These are phyloP conservation scores for Protomyctophum bolini DNA, from an alignment of 2,113 vertebrate genomes.

Conservation along the genomic window DNA sequence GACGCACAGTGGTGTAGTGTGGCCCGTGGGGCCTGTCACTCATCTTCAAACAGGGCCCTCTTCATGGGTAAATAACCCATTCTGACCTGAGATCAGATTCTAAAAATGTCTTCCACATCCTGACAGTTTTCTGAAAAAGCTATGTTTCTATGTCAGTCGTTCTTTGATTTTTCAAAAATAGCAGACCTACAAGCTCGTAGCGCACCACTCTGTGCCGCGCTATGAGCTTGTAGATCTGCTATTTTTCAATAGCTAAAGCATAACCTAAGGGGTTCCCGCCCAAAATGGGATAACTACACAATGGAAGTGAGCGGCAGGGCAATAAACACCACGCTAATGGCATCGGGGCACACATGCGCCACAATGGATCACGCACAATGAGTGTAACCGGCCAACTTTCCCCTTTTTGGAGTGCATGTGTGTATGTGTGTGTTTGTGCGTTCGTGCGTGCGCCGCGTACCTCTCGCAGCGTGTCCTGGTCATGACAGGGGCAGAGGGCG, in stretches of 20 bases:
- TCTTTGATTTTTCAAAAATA: no score
- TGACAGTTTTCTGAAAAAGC: no score
- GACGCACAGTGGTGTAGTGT: slow-evolving; percentile 56
- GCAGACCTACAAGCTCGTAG: no score
- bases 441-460: slow-evolving; percentile 60
- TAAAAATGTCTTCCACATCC: no score
- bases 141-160: no score
- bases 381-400: slow-evolving; percentile 22
- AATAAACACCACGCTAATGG: slow-evolving; percentile 22
- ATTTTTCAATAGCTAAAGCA: no score
- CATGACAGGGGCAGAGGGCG: slow-evolving; percentile 83
- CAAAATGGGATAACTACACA: no score
- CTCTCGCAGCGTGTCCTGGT: slow-evolving; percentile 61
- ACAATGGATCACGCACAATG: slow-evolving; percentile 38
- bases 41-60: slow-evolving; percentile 59
- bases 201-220: no score
- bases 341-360: slow-evolving; percentile 6
- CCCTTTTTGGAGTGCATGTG: slow-evolving; percentile 12
- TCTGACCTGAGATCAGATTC: no score
- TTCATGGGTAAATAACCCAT: slow-evolving; percentile 65
- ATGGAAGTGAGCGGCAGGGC: slow-evolving; percentile 42
- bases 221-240: no score
- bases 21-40: slow-evolving; percentile 55
- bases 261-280: no score
- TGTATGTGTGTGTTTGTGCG: slow-evolving; percentile 9